Base-by-base conservation (phyloP, 2,113 vertebrate species). In the Eupsittula cactorum region DNA sequence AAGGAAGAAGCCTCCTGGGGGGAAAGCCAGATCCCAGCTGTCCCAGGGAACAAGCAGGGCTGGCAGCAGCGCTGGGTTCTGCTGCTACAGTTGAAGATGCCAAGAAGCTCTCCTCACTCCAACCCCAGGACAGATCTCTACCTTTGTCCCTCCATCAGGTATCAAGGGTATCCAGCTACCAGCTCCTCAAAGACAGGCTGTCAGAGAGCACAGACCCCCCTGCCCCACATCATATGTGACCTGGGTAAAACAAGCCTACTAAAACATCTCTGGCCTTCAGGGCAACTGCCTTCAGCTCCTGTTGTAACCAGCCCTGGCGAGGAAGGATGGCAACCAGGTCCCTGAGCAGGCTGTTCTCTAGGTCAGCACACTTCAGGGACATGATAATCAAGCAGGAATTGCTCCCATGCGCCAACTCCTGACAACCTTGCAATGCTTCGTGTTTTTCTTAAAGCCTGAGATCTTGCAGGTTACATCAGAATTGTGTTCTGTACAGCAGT, bases 321-420 rank as follows among this genome's bases (percentile, higher is more conserved):
- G 42, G 39, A 39, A 95, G 44, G 77, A 94, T 78, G 77, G 95
- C 89, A 95, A 42, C 68, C 63, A 68, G 60, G 96, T 92, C 97
- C 59, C 31, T 16, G 41, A 92, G 63, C 2, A 53, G 86, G 73
- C 62, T 94, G 42, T 70, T 94, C 69, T 70, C 68, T 71, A 81
- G 88, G 71, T 81, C 91, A 92, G 88, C 83, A 75, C 47, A 76
- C 84, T 71, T 67, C 74, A 89, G 91, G 57, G 89, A 81, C 83
- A 1, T 1, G 39, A 70, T 44, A 91, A 89, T 77, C 82, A 94
- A 52, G 80, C 1, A 91, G 81, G 91, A 93, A 90, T 73, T 82
- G 84, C 84, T 95, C 76, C 90, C 44, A 6, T 53, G 76, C 64
- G 83, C 91, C 91, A 92, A 37, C 81, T 35, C 77, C 25, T 28